Percentiles rank a stretch among this genome's conserved stretches.
phyloP scores from a whole-genome alignment of 37 sponge, comb jelly and placozoan species.

The Diacarnus erythraeanus region DNA sequence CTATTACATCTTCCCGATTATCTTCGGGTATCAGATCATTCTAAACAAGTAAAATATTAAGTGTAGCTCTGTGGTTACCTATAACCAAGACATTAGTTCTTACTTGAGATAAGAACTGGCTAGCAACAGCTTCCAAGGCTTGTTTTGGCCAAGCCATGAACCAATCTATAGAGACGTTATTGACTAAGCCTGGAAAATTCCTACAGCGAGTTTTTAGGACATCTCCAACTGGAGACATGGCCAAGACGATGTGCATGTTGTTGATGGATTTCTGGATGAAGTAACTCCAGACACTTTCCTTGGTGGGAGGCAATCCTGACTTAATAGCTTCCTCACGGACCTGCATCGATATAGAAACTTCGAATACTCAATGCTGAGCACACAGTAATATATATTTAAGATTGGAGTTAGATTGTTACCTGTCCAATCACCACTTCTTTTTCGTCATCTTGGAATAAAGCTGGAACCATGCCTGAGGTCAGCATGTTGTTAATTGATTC shows the following conservation, averaged over 20 bases:
- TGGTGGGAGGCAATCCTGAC: conserved; percentile 82
- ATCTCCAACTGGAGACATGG: conserved; percentile 97
- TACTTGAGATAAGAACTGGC: conserved; percentile 91
- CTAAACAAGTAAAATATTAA: conserved; percentile 18
- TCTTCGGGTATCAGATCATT: conserved; percentile 89
- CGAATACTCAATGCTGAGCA: neutral
- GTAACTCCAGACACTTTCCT: conserved; percentile 91
- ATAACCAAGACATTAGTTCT: neutral
- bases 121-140: conserved; percentile 96
- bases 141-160: conserved; percentile 99
- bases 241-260: conserved; percentile 96
- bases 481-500: conserved; percentile 99
- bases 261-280: conserved; percentile 90
- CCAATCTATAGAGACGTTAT: conserved; percentile 97
- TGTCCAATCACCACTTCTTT: conserved; percentile 89
- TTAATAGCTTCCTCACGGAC: conserved; percentile 90
- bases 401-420: conserved; percentile 17
- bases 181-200: conserved; percentile 98
- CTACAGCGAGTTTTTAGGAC: conserved; percentile 92
- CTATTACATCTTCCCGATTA: conserved; percentile 68
- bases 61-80: neutral
- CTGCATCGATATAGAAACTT: conserved; percentile 22
- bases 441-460: conserved; percentile 97
- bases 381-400: neutral
- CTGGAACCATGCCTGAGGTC: conserved; percentile 99